A percentile compares a stretch with the other conserved stretches of the same genome.
phyloP scores from a whole-genome alignment of 1,140 invertebrate genomes.

The Meloidogyne floridensis region DNA sequence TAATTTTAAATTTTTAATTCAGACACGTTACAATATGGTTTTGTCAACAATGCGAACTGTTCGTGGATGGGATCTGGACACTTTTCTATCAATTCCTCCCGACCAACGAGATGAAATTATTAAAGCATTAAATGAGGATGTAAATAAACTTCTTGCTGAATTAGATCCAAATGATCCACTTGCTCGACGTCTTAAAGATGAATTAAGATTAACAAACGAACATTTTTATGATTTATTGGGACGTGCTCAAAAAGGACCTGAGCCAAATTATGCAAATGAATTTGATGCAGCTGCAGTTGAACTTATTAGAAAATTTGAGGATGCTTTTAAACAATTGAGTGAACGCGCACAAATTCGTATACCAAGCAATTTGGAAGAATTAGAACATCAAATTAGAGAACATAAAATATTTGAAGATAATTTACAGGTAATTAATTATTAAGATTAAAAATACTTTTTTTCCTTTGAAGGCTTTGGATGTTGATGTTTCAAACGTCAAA shows the following conservation, averaged over 20 bases:
- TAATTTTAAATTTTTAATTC: conserved; percentile 40
- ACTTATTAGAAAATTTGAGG: conserved; percentile 80
- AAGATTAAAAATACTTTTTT: not conserved
- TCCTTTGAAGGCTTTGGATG: conserved; percentile 70
- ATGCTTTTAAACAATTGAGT: conserved; percentile 81
- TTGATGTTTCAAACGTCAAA: conserved; percentile 74
- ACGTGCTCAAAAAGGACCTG: conserved; percentile 71
- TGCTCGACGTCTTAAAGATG: conserved; percentile 79
- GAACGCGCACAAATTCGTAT: conserved; percentile 78
- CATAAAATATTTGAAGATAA: conserved; percentile 75
- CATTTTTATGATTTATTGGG: conserved; percentile 91
- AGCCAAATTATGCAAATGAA: conserved; percentile 82
- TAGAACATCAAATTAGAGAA: conserved; percentile 83
- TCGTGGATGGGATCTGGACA: conserved; percentile 83
- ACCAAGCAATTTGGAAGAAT: conserved; percentile 79
- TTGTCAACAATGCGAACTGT: conserved; percentile 86
- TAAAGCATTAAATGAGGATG: conserved; percentile 91
- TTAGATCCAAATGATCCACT: conserved; percentile 90
- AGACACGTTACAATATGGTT: conserved; percentile 94
- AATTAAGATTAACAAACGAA: conserved; percentile 92
- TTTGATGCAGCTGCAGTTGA: conserved; percentile 81
- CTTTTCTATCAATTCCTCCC: conserved; percentile 88
- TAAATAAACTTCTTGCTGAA: conserved; percentile 87
- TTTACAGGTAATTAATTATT: conserved; percentile 57
- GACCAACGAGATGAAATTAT: conserved; percentile 91